Evolutionary conservation across 1,140 invertebrate genomes (phyloP).

Genomic region (Musca vetustissima): DNA sequence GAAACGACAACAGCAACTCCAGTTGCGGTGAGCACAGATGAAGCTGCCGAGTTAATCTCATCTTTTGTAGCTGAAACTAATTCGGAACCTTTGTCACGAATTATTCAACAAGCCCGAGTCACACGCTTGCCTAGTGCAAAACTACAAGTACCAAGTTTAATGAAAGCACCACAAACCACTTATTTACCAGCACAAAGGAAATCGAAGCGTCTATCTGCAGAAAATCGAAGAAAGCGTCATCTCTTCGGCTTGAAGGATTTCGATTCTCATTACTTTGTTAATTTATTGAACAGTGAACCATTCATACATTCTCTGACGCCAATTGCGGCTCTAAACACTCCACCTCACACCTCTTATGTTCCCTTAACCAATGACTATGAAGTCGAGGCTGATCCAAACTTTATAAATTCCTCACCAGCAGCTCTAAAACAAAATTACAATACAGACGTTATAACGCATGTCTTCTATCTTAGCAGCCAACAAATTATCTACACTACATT

Average conservation of each 20-base stretch:
- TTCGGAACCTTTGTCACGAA: conserved; percentile 42
- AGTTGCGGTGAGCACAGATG: conserved; percentile 30
- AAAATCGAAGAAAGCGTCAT: conserved; percentile 42
- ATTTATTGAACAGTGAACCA: conserved; percentile 39
- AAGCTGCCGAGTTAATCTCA: conserved; percentile 46
- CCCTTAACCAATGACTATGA: conserved; percentile 43
- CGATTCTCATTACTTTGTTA: conserved; percentile 47
- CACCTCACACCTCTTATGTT: background rate
- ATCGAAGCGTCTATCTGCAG: conserved; percentile 27
- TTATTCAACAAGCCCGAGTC: conserved; percentile 46
- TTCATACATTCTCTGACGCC: conserved; percentile 30
- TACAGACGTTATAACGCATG: conserved; percentile 51
- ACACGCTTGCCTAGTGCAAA: conserved; percentile 44
- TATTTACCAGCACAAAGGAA: conserved; percentile 21
- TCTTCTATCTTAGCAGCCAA: conserved; percentile 48
- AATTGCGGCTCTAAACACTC: conserved; percentile 28
- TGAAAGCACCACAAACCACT: conserved; percentile 4
- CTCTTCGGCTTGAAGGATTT: conserved; percentile 44
- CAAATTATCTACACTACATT: conserved; percentile 57
- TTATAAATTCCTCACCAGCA: conserved; percentile 25
- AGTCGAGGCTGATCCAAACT: conserved; percentile 38
- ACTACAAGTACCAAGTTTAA: conserved; percentile 43
- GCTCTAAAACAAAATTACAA: conserved; percentile 46
- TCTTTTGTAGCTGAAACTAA: conserved; percentile 47
- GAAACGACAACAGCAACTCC: conserved; percentile 18